Evolutionary conservation across 2,888 invertebrate species (phyloP).

Genomic region (Coelogynopora nodosa): DNA sequence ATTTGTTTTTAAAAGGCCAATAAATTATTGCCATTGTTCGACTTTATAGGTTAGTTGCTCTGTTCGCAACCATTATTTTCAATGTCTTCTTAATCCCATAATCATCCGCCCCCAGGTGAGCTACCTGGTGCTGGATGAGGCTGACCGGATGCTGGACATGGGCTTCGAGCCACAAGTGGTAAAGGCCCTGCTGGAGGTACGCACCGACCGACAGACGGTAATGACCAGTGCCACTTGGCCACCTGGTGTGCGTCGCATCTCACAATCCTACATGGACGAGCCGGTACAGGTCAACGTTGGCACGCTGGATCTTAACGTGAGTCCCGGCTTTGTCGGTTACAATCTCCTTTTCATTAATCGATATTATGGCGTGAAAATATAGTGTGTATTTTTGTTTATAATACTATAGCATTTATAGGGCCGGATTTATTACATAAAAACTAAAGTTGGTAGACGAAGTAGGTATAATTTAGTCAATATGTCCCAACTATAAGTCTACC

Average conservation of each 20-base stretch:
- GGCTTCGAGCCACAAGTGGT: conserved; percentile 72
- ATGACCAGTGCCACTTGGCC: conserved; percentile 98
- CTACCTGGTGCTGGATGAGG: conserved; percentile 85
- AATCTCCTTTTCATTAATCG: no score
- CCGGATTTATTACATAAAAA: no score
- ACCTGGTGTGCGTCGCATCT: conserved; percentile 76
- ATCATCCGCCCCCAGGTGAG: conserved; percentile 26
- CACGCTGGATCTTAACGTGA: conserved; percentile 71
- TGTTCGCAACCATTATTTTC: no score
- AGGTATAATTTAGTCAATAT: no score
- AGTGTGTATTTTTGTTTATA: no score
- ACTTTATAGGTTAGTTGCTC: no score
- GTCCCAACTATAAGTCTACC: no score
- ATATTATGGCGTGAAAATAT: no score
- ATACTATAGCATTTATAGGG: no score
- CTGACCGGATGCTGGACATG: conserved; percentile 95
- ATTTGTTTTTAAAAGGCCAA: no score
- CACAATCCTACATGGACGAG: conserved; percentile 79
- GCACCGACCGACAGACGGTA: conserved; percentile 83
- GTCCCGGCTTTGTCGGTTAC: conserved; percentile 49
- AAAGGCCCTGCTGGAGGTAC: conserved; percentile 58
- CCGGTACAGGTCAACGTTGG: conserved; percentile 87
- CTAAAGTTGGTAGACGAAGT: no score
- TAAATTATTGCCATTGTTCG: no score
- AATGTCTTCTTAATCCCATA: background rate